Evolutionary conservation across 2,888 invertebrate species (phyloP).

Genomic region (Notodonta ziczac): DNA sequence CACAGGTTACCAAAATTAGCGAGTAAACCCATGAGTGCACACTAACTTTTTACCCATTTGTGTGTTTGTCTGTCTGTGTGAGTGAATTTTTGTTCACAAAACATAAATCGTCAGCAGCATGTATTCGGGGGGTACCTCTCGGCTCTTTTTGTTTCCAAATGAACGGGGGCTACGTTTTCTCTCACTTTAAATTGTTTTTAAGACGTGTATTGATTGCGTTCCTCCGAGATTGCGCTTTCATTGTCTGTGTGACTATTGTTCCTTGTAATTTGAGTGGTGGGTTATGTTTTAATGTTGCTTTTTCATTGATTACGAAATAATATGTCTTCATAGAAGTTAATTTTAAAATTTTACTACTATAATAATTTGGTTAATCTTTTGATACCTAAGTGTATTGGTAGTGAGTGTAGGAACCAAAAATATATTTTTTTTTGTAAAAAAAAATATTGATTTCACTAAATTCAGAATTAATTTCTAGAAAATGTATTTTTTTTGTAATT

Average conservation of each 20-base stretch:
- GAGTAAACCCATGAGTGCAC: slow-evolving; percentile 27
- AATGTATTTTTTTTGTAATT: too few relatives aligned
- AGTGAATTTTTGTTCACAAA: slow-evolving; percentile 64
- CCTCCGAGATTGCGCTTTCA: slow-evolving; percentile 40
- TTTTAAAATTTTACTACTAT: too few relatives aligned
- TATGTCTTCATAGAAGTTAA: too few relatives aligned
- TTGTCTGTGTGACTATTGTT: slow-evolving; percentile 17
- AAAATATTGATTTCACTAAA: too few relatives aligned
- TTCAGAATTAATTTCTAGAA: too few relatives aligned
- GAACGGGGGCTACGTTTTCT: slow-evolving; percentile 51
- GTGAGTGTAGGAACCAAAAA: too few relatives aligned
- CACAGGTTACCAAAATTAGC: neutral
- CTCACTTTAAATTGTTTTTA: slow-evolving; percentile 60
- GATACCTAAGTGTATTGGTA: too few relatives aligned
- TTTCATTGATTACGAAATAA: too few relatives aligned
- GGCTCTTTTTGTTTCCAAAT: slow-evolving; percentile 60
- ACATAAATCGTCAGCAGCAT: slow-evolving; percentile 61
- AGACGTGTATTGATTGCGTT: slow-evolving; percentile 66
- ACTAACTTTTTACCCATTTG: slow-evolving; percentile 28
- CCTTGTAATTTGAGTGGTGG: neutral
- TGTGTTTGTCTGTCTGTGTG: slow-evolving; percentile 25
- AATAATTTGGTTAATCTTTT: too few relatives aligned
- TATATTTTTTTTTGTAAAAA: too few relatives aligned
- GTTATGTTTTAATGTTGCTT: neutral
- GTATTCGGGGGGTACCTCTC: slow-evolving; percentile 46